Evolutionary conservation across 2,113 vertebrate genomes (phyloP), one percentile per base, ranked within the genome.

Genomic region (Capreolus pygargus): DNA sequence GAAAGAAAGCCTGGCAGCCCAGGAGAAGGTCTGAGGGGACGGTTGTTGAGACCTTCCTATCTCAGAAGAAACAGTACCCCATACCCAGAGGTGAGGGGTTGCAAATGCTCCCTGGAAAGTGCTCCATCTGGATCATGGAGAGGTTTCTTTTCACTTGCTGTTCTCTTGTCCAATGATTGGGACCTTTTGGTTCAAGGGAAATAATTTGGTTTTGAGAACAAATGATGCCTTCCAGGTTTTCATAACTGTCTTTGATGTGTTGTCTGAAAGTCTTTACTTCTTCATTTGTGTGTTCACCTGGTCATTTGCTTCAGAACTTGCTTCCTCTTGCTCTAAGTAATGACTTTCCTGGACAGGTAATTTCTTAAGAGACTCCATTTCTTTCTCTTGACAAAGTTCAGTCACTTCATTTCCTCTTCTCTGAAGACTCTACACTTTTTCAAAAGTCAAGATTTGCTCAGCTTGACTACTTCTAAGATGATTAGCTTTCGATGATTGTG

Each of bases 371-470:
- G 55, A 81, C 50, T 33, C 30, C 43, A 33, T 96, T 83, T 82
- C 45, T 94, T 94, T 85, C 52, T 85, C 74, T 50, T 94, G 85
- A 96, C 74, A 90, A 67, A 43, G 8, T 90, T 86, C 47, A 58
- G 28, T 95, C 74, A 55, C 55, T 94, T 95, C 57, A 78, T 54
- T 84, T 97, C 43, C 79, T 95, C 67, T 83, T 30, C 94, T 21
- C 54, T 39, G 45, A 55, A 93, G 78, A 85, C 61, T 67, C 58
- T 76, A 61, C 9, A 52, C 58, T 79, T 84, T 93, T 94, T 79
- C 85, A 57, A 81, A 52, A 81, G 13, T 33, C 0, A 2, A 95
- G 83, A 33, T 83, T 97, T 67, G 43, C 58, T 88, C 82, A 83
- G 78, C n/a, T 87, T 67, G n/a, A 60, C 79, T 74, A 39, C 76